A percentile compares a stretch with the other conserved stretches of the same genome.
Evolutionary conservation across 2,888 invertebrate genomes (phyloP).

Genomic region (Tanypteryx hageni): DNA sequence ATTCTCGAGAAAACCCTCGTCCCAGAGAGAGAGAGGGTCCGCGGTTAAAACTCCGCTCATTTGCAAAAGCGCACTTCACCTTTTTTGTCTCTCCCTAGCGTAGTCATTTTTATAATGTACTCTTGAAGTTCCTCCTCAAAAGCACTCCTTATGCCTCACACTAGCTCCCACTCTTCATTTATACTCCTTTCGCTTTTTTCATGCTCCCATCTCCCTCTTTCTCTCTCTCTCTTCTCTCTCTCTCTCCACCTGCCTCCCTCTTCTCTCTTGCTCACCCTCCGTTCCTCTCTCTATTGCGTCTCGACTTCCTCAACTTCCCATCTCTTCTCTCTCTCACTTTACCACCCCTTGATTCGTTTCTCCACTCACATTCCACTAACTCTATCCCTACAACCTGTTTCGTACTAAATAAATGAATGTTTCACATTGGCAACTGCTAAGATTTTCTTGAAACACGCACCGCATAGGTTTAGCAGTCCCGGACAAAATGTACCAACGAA

Average conservation of each 20-base stretch:
- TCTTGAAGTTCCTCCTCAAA: constrained; percentile 2
- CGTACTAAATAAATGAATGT: too few species aligned
- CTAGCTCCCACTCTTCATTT: neutral
- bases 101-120: constrained; percentile 11
- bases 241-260: neutral
- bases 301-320: neutral
- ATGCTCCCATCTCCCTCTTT: neutral
- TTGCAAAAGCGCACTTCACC: constrained; percentile 2
- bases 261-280: neutral
- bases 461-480: too few species aligned
- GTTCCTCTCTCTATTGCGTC: neutral
- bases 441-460: too few species aligned
- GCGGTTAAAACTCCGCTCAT: neutral
- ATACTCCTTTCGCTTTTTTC: neutral
- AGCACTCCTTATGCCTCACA: constrained; percentile 10
- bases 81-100: neutral
- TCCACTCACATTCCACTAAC: neutral
- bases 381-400: too few species aligned
- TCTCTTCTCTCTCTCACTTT: neutral
- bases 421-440: too few species aligned
- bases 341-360: neutral
- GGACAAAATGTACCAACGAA: too few species aligned
- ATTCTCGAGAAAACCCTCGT: neutral
- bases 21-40: neutral
- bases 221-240: neutral